phyloP scores from a whole-genome alignment of 2,797 vertebrate species.

The Hemibagrus guttatus region DNA sequence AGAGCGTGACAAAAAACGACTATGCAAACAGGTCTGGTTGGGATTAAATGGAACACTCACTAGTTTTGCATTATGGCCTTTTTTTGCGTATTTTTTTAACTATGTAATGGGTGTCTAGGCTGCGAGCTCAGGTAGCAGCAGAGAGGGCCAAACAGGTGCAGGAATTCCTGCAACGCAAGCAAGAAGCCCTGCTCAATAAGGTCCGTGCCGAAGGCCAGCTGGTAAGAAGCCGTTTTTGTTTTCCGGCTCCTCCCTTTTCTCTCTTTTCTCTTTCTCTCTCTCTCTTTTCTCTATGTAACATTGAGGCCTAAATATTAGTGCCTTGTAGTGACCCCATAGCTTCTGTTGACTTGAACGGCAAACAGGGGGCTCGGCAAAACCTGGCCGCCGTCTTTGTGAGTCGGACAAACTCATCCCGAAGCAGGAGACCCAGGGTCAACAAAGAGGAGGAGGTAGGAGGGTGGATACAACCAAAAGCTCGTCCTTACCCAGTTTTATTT shows the following conservation, averaged over 20 bases:
- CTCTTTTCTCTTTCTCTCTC: background rate
- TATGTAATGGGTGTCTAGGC: constrained; percentile 67
- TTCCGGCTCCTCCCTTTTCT: background rate
- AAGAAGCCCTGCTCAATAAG: constrained; percentile 95
- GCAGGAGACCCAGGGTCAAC: constrained; percentile 88
- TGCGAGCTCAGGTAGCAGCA: constrained; percentile 74
- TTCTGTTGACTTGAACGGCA: constrained; percentile 83
- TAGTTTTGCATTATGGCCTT: background rate
- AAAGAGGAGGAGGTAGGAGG: constrained; percentile 98
- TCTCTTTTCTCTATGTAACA: background rate
- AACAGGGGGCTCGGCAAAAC: constrained; percentile 95
- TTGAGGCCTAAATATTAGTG: constrained; percentile 1
- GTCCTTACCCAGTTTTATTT: constrained; percentile 48
- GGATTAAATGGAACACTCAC: background rate
- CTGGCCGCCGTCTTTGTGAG: constrained; percentile 87
- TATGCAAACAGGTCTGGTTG: constrained; percentile 66
- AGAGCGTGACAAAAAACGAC: constrained; percentile 57
- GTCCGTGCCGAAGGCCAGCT: constrained; percentile 94
- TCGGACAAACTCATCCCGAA: constrained; percentile 83
- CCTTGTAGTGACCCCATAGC: constrained; percentile 40
- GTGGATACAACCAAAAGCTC: constrained; percentile 51
- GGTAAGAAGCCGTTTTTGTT: constrained; percentile 75
- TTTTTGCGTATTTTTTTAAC: background rate
- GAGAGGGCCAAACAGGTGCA: constrained; percentile 89
- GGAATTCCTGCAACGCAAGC: constrained; percentile 93